Evolutionary conservation across 2,113 vertebrate species (phyloP).

Genomic region (Leucopternis melanops): DNA sequence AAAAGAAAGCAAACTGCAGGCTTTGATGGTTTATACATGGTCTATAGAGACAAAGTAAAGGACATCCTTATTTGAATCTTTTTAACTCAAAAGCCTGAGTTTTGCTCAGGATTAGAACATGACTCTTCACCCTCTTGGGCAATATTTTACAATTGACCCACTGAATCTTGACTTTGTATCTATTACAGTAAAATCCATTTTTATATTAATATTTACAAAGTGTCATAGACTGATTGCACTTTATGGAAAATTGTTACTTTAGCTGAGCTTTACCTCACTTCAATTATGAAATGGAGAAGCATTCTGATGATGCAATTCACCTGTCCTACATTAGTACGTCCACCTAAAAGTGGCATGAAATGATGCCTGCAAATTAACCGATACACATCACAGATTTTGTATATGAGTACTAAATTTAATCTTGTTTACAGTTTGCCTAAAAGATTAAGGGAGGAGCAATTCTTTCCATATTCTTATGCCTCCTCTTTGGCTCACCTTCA

Average conservation of each 20-base stretch:
- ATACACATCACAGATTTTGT: neutral
- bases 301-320: neutral
- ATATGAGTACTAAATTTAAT: neutral
- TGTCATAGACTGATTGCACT: neutral
- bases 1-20: neutral
- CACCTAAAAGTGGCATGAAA: neutral
- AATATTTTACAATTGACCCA: neutral
- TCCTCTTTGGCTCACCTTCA: neutral
- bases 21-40: neutral
- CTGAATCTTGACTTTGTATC: neutral
- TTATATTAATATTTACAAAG: neutral
- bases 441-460: neutral
- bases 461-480: neutral
- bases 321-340: neutral
- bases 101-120: neutral
- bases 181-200: neutral
- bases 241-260: neutral
- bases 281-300: neutral
- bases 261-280: neutral
- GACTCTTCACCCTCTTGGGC: neutral
- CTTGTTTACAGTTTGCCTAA: neutral
- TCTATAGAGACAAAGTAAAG: neutral
- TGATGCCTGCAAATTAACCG: neutral
- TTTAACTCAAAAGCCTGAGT: neutral
- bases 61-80: neutral